Evolutionary conservation across 2,888 invertebrate genomes (phyloP).

Genomic region (Ophion slaviceki): DNA sequence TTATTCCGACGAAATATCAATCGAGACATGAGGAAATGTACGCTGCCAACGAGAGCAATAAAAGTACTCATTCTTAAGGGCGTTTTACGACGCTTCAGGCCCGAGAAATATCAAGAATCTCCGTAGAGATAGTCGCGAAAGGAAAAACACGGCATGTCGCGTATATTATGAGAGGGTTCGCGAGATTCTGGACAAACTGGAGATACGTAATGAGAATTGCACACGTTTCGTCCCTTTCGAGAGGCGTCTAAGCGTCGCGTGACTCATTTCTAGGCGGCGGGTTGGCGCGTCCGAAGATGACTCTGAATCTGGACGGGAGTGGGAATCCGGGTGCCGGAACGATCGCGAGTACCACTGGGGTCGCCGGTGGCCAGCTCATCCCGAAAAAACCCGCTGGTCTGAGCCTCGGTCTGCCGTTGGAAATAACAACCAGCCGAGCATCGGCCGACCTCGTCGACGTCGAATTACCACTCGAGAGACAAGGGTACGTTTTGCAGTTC

Average conservation of each 20-base stretch:
- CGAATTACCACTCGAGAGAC: conserved; percentile 92
- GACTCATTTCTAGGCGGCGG: conserved; percentile 81
- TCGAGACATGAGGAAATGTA: background rate
- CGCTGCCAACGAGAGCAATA: background rate
- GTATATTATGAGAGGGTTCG: conserved; percentile 25
- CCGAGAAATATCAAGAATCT: conserved; percentile 6
- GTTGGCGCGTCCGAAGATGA: conserved; percentile 87
- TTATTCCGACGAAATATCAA: background rate
- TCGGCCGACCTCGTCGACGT: conserved; percentile 92
- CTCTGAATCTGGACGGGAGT: conserved; percentile 88
- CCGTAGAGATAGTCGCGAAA: conserved; percentile 29
- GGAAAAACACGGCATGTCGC: background rate
- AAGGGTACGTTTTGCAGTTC: conserved; percentile 88
- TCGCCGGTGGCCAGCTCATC: conserved; percentile 71
- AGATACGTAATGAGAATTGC: conserved; percentile 24
- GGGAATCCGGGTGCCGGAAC: conserved; percentile 82
- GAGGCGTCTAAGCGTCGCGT: conserved; percentile 77
- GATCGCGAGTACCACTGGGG: conserved; percentile 82
- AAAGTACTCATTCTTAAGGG: conserved; percentile 29
- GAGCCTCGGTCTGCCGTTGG: conserved; percentile 83
- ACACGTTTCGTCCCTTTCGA: conserved; percentile 32
- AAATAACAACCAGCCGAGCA: conserved; percentile 85
- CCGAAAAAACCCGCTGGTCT: conserved; percentile 83
- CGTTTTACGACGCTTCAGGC: conserved; percentile 62
- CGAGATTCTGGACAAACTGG: background rate